These are phyloP conservation scores for Lonchura striata DNA, from an alignment of 2,113 vertebrate species.

Conservation along the genomic window DNA sequence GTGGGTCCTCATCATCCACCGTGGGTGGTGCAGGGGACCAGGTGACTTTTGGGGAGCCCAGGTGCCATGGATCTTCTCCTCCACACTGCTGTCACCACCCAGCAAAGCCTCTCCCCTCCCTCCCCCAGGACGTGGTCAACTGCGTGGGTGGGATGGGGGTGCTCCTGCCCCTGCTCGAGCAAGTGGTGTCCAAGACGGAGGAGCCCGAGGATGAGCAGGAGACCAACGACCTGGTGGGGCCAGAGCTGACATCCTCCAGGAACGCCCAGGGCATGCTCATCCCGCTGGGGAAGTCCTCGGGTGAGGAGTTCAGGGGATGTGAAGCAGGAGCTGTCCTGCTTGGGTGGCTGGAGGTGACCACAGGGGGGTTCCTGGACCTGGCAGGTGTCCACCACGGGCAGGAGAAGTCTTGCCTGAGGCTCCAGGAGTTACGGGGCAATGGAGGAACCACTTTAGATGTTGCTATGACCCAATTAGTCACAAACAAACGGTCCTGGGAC, in stretches of 20 bases:
- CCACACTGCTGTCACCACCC: fast-evolving
- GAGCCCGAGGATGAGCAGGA: slow-evolving; percentile 78
- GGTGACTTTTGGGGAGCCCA: neutral
- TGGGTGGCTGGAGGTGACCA: neutral
- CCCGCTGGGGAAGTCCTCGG: slow-evolving; percentile 85
- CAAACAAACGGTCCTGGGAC: neutral
- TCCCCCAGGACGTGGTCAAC: slow-evolving; percentile 86
- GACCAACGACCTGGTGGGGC: slow-evolving; percentile 87
- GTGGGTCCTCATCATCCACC: fast-evolving
- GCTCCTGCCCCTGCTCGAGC: slow-evolving; percentile 89
- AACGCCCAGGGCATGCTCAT: slow-evolving; percentile 84
- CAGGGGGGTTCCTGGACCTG: fast-evolving
- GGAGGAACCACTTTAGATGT: neutral
- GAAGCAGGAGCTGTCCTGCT: neutral
- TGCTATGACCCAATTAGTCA: neutral
- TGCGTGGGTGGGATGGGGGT: slow-evolving; percentile 89
- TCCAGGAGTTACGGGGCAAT: fast-evolving
- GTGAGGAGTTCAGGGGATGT: slow-evolving; percentile 35
- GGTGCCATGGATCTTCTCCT: fast-evolving
- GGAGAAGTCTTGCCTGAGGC: neutral
- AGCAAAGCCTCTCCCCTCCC: neutral
- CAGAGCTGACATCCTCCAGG: slow-evolving; percentile 85
- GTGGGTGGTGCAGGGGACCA: neutral
- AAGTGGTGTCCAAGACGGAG: slow-evolving; percentile 78
- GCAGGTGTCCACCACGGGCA: neutral